Evolutionary conservation across 2,888 invertebrate genomes (phyloP), one percentile per base, ranked within the genome.

Genomic region (Andrena bicolor): DNA sequence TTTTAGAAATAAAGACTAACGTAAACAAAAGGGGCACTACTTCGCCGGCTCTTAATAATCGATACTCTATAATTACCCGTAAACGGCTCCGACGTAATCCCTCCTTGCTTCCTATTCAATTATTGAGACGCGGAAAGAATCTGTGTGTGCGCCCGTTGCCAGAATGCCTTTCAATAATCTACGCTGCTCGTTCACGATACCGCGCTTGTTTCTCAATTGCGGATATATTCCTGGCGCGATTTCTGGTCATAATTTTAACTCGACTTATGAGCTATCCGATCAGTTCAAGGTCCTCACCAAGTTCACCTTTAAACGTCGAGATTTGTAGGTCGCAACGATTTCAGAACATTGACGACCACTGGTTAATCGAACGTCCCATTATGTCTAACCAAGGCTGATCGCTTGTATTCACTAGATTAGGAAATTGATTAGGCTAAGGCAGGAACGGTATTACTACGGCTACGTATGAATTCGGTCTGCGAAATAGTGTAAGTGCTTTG

Each of bases 171-270:
- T 53, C 63, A 61, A 26, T 16, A 76, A 63, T 56, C 48, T 35
- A 56, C 26, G 48, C 53, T 35, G 20, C 28, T 49, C 76, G 2
- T 56, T 71, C 58, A 20, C 32, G 53, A 61, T 61, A 63, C 49
- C 56, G 23, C 20, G 10, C 4, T 28, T 61, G 61, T 77, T 80
- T 71, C 70, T 71, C 65, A 71, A 77, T 77, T 66, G 41, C 23
- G 32, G 35, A 6, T 66, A 6, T 66, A 77, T 71, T 77, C 26
- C 71, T 65, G 61, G 58, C 56, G 68, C 61, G 63, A 72, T 72
- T 53, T 60, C 23, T 48, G 53, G 13, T 66, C 53, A 78, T 78
- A 78, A 72, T 72, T 49, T 64, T 69, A 78, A 80, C 35, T 72
- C 72, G 20, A 49, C 68, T 58, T 56, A 32, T 20, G 53, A 53